These are phyloP conservation scores for Vombatus ursinus DNA, from an alignment of 2,113 vertebrate genomes.

Conservation along the genomic window DNA sequence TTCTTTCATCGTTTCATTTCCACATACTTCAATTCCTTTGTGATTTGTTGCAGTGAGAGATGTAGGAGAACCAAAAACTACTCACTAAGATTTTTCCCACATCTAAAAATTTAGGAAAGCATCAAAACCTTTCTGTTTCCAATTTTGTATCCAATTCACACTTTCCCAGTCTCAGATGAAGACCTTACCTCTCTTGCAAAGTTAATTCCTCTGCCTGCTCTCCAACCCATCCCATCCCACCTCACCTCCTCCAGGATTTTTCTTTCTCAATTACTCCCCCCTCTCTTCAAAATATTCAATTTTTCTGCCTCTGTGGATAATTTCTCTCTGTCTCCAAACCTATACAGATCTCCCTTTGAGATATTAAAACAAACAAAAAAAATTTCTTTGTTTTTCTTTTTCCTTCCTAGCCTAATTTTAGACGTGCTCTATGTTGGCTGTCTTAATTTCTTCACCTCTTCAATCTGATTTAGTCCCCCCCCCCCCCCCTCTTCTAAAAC, in stretches of 20 bases:
- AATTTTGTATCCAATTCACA: neutral
- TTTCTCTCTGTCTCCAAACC: neutral
- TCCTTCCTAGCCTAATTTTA: neutral
- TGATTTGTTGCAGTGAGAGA: neutral
- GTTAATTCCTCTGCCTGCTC: neutral
- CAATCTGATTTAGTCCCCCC: neutral
- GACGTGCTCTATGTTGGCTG: neutral
- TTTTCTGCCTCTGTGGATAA: neutral
- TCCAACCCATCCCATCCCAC: neutral
- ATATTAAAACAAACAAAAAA: neutral
- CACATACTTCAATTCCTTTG: neutral
- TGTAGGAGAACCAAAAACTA: neutral
- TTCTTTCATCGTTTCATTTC: neutral
- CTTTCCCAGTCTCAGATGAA: neutral
- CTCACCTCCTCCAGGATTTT: neutral
- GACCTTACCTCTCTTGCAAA: neutral
- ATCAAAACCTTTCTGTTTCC: neutral
- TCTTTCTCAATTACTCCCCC: neutral
- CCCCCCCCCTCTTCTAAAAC: neutral
- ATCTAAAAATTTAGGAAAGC: neutral
- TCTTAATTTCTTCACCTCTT: neutral
- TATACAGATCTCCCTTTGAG: neutral
- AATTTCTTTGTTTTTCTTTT: neutral
- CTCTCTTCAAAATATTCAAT: neutral
- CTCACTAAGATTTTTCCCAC: neutral